These are phyloP conservation scores for Resseliella maxima DNA, from an alignment of 2,888 invertebrate species.

Conservation along the genomic window DNA sequence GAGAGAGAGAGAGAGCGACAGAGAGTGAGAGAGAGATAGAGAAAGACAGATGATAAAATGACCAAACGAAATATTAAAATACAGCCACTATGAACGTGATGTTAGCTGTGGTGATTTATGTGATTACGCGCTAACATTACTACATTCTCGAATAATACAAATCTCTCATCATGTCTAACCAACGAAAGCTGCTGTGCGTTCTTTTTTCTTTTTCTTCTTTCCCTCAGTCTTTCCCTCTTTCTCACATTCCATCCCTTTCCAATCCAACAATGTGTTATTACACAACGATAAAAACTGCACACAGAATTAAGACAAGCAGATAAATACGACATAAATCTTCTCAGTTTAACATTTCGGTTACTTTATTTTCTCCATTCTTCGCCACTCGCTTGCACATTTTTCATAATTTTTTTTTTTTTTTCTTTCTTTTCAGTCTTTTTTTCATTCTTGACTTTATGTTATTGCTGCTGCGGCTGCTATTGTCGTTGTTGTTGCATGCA, in stretches of 20 bases:
- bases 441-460: no score
- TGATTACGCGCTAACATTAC: constrained; percentile 15
- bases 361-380: constrained; percentile 5
- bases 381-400: constrained; percentile 25
- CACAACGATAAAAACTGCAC: constrained; percentile 29
- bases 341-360: constrained; percentile 45
- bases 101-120: constrained; percentile 31
- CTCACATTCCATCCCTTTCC: no score
- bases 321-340: constrained; percentile 55
- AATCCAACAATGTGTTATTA: neutral
- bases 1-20: neutral
- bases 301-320: constrained; percentile 53
- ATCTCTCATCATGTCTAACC: constrained; percentile 31
- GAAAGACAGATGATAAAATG: neutral
- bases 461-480: neutral
- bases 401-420: constrained; percentile 17
- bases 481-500: neutral
- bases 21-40: neutral
- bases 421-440: neutral
- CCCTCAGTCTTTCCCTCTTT: no score
- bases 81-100: constrained; percentile 43
- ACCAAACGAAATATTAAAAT: constrained; percentile 29
- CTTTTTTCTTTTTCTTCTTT: neutral
- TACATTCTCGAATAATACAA: neutral
- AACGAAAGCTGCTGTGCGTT: constrained; percentile 13